Evolutionary conservation across 2,888 invertebrate species (phyloP).

Genomic region (Tethea ocularis): DNA sequence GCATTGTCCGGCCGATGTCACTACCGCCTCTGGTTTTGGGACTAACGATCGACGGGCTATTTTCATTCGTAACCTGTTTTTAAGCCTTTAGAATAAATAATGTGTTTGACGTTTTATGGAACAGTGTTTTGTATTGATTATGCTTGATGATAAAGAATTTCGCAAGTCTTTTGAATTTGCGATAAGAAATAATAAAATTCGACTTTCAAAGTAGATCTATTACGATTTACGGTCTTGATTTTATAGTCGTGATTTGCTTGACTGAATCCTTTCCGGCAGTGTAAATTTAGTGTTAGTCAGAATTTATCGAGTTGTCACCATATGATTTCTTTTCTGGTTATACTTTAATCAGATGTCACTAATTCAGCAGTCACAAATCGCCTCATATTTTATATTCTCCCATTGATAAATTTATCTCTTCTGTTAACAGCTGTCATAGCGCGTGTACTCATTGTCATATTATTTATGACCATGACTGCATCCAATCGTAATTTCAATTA

Average conservation of each 20-base stretch:
- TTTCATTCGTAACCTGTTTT: conserved; percentile 55
- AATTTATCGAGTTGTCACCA: background rate
- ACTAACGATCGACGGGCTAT: conserved; percentile 52
- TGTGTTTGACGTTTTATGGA: conserved; percentile 18
- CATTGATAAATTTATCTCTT: background rate
- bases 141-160: background rate
- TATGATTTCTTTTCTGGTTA: background rate
- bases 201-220: background rate
- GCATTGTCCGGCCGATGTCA: conserved; percentile 66
- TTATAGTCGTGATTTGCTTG: too few species aligned
- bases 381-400: background rate
- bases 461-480: background rate
- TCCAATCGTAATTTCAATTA: background rate
- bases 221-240: too few species aligned
- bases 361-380: background rate
- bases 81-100: conserved; percentile 32
- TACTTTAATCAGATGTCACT: background rate
- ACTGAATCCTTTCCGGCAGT: too few species aligned
- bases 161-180: background rate
- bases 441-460: background rate
- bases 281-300: background rate
- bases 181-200: background rate
- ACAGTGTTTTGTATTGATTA: conserved; percentile 3
- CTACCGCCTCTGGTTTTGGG: conserved; percentile 68
- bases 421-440: background rate